Evolutionary conservation across 2,113 vertebrate genomes (phyloP).

Genomic region (Microtus pennsylvanicus): DNA sequence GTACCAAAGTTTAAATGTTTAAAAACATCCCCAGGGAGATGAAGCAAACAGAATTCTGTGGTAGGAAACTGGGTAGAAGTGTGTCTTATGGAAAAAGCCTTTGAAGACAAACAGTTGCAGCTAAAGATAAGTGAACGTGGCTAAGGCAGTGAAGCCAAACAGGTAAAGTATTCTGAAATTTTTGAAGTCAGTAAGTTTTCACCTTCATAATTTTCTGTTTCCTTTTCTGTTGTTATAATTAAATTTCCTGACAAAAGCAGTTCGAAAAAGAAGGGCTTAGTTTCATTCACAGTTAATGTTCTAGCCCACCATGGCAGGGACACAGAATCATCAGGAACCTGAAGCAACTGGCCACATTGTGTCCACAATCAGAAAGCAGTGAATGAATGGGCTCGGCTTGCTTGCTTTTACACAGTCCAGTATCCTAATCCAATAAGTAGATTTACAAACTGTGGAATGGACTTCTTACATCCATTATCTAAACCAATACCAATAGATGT

Average conservation of each 20-base stretch:
- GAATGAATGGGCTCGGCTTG: not conserved
- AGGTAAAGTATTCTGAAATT: not conserved
- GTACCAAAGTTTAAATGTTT: not conserved
- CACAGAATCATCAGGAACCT: not conserved
- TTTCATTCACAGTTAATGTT: not conserved
- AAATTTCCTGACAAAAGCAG: not conserved
- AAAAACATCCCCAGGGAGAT: not conserved
- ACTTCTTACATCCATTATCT: no score
- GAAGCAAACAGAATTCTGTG: not conserved
- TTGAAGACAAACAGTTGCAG: not conserved
- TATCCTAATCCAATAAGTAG: no score
- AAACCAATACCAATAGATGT: not conserved
- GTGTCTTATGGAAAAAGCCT: not conserved
- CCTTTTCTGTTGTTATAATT: not conserved
- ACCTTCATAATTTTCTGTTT: not conserved
- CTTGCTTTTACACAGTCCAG: not conserved
- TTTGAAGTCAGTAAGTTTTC: not conserved
- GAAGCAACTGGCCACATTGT: not conserved
- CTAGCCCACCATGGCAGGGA: no score
- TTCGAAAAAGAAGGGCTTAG: rapidly evolving
- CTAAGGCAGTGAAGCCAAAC: not conserved
- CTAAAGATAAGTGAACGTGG: not conserved
- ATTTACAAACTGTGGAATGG: no score
- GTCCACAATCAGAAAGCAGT: not conserved
- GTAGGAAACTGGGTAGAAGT: no score